These are phyloP conservation scores for Grammomys surdaster DNA, from an alignment of 2,113 vertebrate species.

Conservation along the genomic window DNA sequence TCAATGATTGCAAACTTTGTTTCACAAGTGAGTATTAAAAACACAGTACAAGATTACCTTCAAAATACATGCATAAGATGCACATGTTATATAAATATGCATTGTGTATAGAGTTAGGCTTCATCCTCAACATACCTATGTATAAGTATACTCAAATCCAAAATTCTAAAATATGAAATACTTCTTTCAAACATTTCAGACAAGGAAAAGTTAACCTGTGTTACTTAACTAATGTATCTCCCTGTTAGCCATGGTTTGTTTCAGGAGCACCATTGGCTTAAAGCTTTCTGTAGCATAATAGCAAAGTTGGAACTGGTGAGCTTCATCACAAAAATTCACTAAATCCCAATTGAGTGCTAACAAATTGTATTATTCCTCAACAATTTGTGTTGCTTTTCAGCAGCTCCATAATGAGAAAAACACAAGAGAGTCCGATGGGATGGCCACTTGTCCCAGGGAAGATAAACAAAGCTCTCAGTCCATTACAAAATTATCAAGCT, in stretches of 20 bases:
- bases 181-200: background rate
- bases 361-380: conserved; percentile 4
- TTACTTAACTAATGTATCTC: background rate
- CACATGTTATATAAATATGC: background rate
- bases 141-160: background rate
- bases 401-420: conserved; percentile 13
- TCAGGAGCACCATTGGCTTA: conserved; percentile 40
- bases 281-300: conserved; percentile 23
- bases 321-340: conserved; percentile 9
- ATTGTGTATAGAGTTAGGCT: background rate
- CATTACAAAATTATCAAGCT: conserved; percentile 30
- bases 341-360: background rate
- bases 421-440: background rate
- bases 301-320: conserved; percentile 2
- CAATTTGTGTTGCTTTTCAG: conserved; percentile 18
- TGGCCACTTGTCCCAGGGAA: background rate
- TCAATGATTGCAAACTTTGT: background rate
- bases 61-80: background rate
- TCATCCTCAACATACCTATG: background rate
- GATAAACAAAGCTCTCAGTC: conserved; percentile 22
- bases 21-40: background rate
- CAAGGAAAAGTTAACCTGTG: background rate
- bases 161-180: background rate
- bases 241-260: background rate
- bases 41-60: background rate